These are phyloP conservation scores for Caenorhabditis becei DNA, from an alignment of 2,888 invertebrate species.

Conservation along the genomic window DNA sequence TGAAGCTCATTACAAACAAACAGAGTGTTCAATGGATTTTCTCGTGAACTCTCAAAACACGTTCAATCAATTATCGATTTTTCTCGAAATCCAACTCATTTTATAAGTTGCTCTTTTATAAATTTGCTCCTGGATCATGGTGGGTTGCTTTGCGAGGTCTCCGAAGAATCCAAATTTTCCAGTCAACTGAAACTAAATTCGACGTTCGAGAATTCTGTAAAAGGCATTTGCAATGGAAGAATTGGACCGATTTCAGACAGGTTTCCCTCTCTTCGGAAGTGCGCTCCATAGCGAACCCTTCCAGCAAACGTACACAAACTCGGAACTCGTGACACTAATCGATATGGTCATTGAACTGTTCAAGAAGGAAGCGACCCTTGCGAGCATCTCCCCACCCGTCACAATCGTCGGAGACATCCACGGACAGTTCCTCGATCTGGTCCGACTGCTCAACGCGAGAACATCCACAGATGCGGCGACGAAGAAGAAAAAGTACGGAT, in stretches of 20 bases:
- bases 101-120: background rate
- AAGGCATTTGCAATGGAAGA: conserved; percentile 14
- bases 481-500: conserved; percentile 15
- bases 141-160: too few relatives aligned
- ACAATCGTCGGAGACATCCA: conserved; percentile 59
- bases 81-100: too few relatives aligned
- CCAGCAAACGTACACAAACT: conserved; percentile 20
- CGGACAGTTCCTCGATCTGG: conserved; percentile 50
- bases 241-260: background rate
- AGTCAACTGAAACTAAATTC: conserved; percentile 12
- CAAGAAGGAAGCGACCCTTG: conserved; percentile 37
- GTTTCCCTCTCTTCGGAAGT: too few relatives aligned
- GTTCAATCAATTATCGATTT: background rate
- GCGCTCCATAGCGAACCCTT: too few relatives aligned
- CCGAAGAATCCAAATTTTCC: too few relatives aligned
- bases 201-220: conserved; percentile 18
- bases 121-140: background rate
- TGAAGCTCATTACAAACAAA: too few relatives aligned
- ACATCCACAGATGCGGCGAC: background rate
- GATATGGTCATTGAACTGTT: conserved; percentile 31
- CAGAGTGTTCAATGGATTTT: too few relatives aligned
- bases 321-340: conserved; percentile 19
- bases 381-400: conserved; percentile 31
- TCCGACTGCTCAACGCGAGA: conserved; percentile 37
- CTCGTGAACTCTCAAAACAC: too few relatives aligned